Base-by-base conservation (phyloP, 2,888 invertebrate genomes). In the Eristalis arbustorum region DNA sequence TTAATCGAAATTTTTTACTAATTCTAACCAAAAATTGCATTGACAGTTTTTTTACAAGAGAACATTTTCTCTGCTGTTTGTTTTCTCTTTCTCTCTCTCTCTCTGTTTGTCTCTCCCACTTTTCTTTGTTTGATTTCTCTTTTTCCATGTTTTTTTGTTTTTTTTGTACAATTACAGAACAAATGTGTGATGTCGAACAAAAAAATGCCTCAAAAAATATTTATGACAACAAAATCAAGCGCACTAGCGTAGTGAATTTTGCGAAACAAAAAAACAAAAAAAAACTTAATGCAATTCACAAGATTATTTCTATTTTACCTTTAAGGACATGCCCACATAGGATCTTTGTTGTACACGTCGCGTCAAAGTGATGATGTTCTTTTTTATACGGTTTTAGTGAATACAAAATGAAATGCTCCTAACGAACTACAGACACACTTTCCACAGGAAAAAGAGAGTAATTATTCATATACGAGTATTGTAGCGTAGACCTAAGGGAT, bases 161-260 rank as follows among this genome's bases (percentile, higher is more conserved):
- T 31, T 56, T 42, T 72, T 68, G 22, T 73, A 74, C 74, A 88
- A 83, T 90, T 91, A 76, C 91, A 92, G 92, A 91, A 92, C 92
- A 90, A 91, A 92, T 92, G 92, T 92, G 91, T 92, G 92, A 92
- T 92, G 91, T 89, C 92, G 88, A 89, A 84, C 89, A 89, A 89
- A 88, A 90, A 91, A 89, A 90, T 90, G 88, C 88, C 90, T 87
- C 90, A 91, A 89, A 90, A 91, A 89, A 91, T 92, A 89, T 92
- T 92, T 90, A 90, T 92, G 90, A 91, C 91, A 89, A 89, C 91
- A 78, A 91, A 91, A 89, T 80, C 90, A 75, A 89, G 89, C 84
- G 82, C 88, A 74, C 14, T 75, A 49, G 18, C 49, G 49, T 49
- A 49, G 49, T 49, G 49, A 49, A 49, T 66, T 59, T 22, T 23